Conservation (phyloP, 2,797 vertebrate genomes). For the Podargus strigoides region DNA sequence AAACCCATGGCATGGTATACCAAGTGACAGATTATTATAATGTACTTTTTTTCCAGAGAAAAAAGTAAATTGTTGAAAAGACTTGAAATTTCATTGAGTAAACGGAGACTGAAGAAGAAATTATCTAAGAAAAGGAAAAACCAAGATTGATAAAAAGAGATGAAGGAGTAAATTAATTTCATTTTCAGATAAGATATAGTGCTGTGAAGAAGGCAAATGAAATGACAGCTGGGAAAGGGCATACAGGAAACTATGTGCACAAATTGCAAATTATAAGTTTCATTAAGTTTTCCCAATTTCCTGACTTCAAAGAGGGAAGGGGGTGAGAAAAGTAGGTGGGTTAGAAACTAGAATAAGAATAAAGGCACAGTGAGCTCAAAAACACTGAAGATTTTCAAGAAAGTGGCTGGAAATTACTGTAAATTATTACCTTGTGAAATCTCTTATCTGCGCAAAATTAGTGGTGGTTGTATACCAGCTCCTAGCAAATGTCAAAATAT, state of each 20-base stretch:
- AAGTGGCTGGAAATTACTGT: not conserved
- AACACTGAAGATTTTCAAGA: not conserved
- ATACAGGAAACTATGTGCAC: not conserved
- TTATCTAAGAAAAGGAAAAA: not conserved
- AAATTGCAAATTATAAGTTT: conserved; percentile 25
- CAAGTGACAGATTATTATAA: not conserved
- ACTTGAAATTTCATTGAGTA: not conserved
- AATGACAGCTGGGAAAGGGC: not conserved
- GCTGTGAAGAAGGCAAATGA: not conserved
- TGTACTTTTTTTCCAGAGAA: not conserved
- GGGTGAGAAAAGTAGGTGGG: not conserved
- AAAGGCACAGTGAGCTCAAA: not conserved
- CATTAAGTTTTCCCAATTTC: not conserved
- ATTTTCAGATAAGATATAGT: not conserved
- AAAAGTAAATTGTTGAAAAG: not conserved
- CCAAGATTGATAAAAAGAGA: not conserved
- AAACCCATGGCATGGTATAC: rapidly evolving
- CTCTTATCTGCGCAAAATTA: not conserved
- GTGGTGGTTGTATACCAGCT: not conserved
- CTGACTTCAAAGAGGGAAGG: not conserved
- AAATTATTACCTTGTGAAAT: not conserved
- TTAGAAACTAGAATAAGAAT: not conserved
- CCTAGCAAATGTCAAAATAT: not conserved
- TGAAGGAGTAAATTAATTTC: conserved; percentile 25
- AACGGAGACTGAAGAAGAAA: not conserved